Evolutionary conservation across 2,888 invertebrate species (phyloP).

Genomic region (Gerris lacustris): DNA sequence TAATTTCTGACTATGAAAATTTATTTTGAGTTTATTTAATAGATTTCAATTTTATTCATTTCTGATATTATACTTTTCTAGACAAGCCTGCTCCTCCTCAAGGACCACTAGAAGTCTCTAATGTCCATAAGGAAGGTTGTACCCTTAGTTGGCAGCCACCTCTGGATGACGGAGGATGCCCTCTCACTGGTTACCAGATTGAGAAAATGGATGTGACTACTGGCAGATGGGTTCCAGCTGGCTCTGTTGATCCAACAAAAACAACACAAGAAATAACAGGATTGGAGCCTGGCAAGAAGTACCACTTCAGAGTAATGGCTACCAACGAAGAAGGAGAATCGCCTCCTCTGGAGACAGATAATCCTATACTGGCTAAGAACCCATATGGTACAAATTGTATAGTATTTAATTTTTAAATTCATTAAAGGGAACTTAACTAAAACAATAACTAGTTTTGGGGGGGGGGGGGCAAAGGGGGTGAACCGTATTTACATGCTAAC

Average conservation of each 20-base stretch:
- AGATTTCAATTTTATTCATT: no score
- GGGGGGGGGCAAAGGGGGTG: no score
- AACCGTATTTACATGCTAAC: no score
- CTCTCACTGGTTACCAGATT: constrained; percentile 76
- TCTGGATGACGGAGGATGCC: constrained; percentile 78
- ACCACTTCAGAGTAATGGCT: constrained; percentile 95
- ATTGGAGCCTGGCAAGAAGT: constrained; percentile 86
- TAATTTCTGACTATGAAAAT: neutral
- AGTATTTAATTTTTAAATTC: neutral
- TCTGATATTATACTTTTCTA: constrained; percentile 32
- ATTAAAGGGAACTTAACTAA: no score
- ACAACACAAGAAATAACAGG: constrained; percentile 75
- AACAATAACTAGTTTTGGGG: no score
- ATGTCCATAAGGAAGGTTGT: constrained; percentile 86
- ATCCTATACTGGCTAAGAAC: constrained; percentile 86
- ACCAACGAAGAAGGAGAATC: constrained; percentile 95
- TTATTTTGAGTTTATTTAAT: neutral
- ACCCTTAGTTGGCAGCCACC: constrained; percentile 90
- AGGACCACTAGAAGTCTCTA: constrained; percentile 81
- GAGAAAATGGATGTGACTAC: constrained; percentile 88
- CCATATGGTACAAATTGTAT: constrained; percentile 56
- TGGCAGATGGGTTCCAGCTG: constrained; percentile 80
- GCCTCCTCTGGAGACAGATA: constrained; percentile 82
- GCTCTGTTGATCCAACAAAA: constrained; percentile 66
- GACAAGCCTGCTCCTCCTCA: constrained; percentile 79